Evolutionary conservation across 2,888 invertebrate species (phyloP).

Genomic region (Leptinotarsa juncta): DNA sequence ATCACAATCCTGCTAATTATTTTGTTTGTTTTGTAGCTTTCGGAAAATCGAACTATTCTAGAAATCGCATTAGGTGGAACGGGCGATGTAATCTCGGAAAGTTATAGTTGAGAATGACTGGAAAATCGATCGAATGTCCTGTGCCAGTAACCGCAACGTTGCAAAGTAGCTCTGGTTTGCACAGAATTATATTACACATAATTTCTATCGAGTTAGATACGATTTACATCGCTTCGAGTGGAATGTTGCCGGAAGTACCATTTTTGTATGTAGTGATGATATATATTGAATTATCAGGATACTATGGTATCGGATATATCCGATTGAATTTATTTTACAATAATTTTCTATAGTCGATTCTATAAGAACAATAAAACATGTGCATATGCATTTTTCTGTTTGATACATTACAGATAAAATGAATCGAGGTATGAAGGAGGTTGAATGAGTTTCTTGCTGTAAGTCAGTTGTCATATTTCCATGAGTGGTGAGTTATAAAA

Average conservation of each 20-base stretch:
- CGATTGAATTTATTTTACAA: neutral
- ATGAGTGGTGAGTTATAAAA: too few relatives aligned
- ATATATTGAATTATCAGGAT: neutral
- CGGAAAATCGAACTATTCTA: neutral
- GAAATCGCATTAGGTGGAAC: too few relatives aligned
- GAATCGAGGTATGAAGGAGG: too few relatives aligned
- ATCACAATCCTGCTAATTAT: too few relatives aligned
- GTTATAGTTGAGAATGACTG: constrained; percentile 1
- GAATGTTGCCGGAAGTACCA: neutral
- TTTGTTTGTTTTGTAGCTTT: neutral
- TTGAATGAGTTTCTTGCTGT: too few relatives aligned
- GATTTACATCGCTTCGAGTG: constrained; percentile 11
- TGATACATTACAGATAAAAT: too few relatives aligned
- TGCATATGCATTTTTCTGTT: too few relatives aligned
- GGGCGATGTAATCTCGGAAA: constrained; percentile 1
- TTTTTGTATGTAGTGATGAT: neutral
- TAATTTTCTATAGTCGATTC: neutral
- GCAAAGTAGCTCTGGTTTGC: constrained; percentile 11
- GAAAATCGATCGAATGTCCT: constrained; percentile 12
- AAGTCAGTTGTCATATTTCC: too few relatives aligned
- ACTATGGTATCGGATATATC: neutral
- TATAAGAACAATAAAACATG: too few relatives aligned
- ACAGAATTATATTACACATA: constrained; percentile 1
- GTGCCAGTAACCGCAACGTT: constrained; percentile 9
- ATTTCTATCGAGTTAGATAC: neutral